Conservation (phyloP, 2,113 vertebrate species). For the Cranoglanis bouderius region DNA sequence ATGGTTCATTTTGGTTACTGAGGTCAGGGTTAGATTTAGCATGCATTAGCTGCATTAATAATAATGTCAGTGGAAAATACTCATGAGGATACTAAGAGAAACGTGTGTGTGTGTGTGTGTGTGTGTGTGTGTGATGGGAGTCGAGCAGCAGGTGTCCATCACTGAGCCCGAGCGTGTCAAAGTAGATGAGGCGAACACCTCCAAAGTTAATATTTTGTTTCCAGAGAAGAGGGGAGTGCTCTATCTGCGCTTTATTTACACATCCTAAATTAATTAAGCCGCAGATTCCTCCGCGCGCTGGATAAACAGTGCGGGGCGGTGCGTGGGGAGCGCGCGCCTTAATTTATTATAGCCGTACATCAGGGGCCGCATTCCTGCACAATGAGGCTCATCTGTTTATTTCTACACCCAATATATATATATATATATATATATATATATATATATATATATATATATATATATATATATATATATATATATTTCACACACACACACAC, state of each 20-base stretch:
- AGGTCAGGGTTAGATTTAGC: background rate
- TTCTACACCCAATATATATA: slow-evolving; percentile 4
- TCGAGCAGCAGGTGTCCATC: slow-evolving; percentile 72
- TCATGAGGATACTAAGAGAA: background rate
- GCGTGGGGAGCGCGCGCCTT: slow-evolving; percentile 60
- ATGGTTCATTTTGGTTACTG: background rate
- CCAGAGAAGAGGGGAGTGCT: slow-evolving; percentile 73
- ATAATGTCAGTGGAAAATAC: background rate
- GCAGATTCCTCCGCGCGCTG: slow-evolving; percentile 72
- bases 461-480: too few species aligned
- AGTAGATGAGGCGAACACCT: slow-evolving; percentile 65
- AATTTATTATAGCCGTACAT: slow-evolving; percentile 69
- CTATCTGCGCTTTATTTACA: slow-evolving; percentile 76
- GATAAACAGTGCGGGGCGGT: slow-evolving; percentile 72
- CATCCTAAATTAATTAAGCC: slow-evolving; percentile 80
- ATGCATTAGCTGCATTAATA: background rate
- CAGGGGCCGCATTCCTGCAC: slow-evolving; percentile 69
- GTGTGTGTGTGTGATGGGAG: slow-evolving; percentile 41
- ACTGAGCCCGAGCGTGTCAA: slow-evolving; percentile 61
- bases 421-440: background rate
- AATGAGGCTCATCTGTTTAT: slow-evolving; percentile 56
- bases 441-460: too few species aligned
- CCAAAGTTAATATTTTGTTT: slow-evolving; percentile 81
- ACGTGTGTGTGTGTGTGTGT: slow-evolving; percentile 13
- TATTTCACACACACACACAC: too few species aligned